Evolutionary conservation across 1,140 invertebrate genomes (phyloP).

Genomic region (Augochlora pura): DNA sequence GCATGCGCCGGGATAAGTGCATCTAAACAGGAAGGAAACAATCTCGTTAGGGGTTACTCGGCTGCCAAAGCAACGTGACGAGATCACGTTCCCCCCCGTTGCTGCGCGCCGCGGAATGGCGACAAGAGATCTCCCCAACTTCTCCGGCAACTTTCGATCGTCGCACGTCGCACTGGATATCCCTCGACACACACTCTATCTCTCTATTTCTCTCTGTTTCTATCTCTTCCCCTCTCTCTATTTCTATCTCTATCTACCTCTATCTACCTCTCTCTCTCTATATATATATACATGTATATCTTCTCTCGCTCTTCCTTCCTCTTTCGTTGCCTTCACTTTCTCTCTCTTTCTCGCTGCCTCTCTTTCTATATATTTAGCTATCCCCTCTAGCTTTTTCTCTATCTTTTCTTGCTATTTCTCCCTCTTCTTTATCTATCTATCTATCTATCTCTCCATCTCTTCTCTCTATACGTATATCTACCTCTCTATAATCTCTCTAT

Average conservation of each 20-base stretch:
- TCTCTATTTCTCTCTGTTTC: too few species aligned
- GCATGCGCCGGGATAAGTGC: not conserved
- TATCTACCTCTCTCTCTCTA: too few species aligned
- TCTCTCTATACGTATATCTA: too few species aligned
- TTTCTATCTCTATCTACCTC: too few species aligned
- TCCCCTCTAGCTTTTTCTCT: too few species aligned
- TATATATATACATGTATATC: too few species aligned
- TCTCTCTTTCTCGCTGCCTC: too few species aligned
- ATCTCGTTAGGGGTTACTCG: slow-evolving; percentile 5
- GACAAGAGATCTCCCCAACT: not conserved
- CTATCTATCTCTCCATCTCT: too few species aligned
- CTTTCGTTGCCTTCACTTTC: not conserved
- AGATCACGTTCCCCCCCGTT: slow-evolving; percentile 17
- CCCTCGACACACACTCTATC: not conserved
- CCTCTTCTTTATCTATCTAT: too few species aligned
- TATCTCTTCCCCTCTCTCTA: not conserved
- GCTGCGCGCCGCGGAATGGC: not conserved
- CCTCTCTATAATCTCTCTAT: not conserved
- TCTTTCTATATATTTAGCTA: too few species aligned
- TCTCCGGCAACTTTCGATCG: slow-evolving; percentile 8
- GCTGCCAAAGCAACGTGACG: not conserved
- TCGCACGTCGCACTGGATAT: not conserved
- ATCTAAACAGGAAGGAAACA: slow-evolving; percentile 9
- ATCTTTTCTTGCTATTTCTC: too few species aligned
- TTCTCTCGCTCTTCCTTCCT: too few species aligned